Evolutionary conservation across 2,797 vertebrate genomes (phyloP).

Genomic region (Gouania willdenowi): DNA sequence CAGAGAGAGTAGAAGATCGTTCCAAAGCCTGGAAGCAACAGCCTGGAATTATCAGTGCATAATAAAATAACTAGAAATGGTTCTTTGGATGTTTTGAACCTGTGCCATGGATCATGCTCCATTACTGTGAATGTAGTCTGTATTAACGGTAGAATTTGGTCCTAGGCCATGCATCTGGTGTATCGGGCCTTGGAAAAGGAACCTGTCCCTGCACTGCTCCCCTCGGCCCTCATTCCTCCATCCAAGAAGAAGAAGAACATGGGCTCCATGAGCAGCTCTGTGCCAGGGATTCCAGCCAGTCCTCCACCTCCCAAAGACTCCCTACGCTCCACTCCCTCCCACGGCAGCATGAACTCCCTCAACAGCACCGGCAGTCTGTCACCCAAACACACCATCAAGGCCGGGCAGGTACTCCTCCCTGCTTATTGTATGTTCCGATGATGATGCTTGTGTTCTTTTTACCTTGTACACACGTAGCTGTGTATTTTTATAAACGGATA

Average conservation of each 20-base stretch:
- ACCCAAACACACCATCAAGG: conserved; percentile 91
- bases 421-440: too few relatives aligned
- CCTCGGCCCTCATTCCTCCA: conserved; percentile 86
- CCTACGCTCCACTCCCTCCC: conserved; percentile 91
- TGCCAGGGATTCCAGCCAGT: conserved; percentile 87
- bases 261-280: conserved; percentile 73
- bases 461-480: too few relatives aligned
- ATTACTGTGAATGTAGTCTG: too few relatives aligned
- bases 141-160: background rate
- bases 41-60: too few relatives aligned
- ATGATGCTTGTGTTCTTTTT: too few relatives aligned
- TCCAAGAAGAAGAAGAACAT: conserved; percentile 90
- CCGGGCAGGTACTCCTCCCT: conserved; percentile 86
- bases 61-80: too few relatives aligned
- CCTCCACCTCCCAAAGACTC: conserved; percentile 93
- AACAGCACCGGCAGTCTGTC: conserved; percentile 92
- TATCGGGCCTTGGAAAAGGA: conserved; percentile 97
- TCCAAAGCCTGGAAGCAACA: too few relatives aligned
- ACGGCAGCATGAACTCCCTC: conserved; percentile 92
- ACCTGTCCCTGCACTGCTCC: conserved; percentile 86
- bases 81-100: too few relatives aligned
- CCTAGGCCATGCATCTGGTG: conserved; percentile 97
- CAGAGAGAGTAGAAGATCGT: too few relatives aligned
- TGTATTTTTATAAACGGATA: too few relatives aligned
- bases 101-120: too few relatives aligned